A percentile compares a stretch with the other conserved stretches of the same genome.
Evolutionary conservation across 1,140 invertebrate species (phyloP).

Genomic region (Platorchestia sp.): DNA sequence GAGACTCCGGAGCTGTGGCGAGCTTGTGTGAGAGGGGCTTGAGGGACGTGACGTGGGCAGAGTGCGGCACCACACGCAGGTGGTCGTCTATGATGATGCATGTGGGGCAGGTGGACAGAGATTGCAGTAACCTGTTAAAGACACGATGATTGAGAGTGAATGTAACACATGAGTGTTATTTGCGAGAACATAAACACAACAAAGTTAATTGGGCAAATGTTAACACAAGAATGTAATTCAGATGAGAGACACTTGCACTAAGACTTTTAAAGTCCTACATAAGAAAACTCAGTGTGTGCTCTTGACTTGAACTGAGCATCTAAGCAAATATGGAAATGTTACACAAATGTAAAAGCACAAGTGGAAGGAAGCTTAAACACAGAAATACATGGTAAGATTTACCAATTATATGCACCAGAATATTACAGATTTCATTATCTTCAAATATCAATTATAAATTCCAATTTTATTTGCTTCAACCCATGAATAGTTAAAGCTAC

Average conservation of each 20-base stretch:
- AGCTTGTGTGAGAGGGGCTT: constrained; percentile 78
- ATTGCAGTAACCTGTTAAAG: constrained; percentile 84
- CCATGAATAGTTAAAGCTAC: no score
- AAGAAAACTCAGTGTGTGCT: not conserved
- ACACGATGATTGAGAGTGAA: not conserved
- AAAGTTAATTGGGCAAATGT: no score
- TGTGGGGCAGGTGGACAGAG: constrained; percentile 86
- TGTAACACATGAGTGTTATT: not conserved
- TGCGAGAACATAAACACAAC: no score
- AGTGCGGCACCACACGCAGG: constrained; percentile 91
- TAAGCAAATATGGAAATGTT: not conserved
- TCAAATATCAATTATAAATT: not conserved
- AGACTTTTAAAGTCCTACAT: not conserved
- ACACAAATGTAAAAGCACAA: no score
- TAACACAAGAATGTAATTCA: not conserved
- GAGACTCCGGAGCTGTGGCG: constrained; percentile 58
- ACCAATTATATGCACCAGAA: no score
- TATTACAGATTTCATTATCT: not conserved
- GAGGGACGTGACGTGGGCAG: constrained; percentile 87
- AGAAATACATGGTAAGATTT: no score
- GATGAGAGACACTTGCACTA: not conserved
- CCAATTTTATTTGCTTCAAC: not conserved
- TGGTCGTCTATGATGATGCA: constrained; percentile 96
- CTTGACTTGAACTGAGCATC: not conserved
- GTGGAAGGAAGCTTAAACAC: no score